phyloP scores from a whole-genome alignment of 1,140 invertebrate genomes.

The Eciton burchellii region DNA sequence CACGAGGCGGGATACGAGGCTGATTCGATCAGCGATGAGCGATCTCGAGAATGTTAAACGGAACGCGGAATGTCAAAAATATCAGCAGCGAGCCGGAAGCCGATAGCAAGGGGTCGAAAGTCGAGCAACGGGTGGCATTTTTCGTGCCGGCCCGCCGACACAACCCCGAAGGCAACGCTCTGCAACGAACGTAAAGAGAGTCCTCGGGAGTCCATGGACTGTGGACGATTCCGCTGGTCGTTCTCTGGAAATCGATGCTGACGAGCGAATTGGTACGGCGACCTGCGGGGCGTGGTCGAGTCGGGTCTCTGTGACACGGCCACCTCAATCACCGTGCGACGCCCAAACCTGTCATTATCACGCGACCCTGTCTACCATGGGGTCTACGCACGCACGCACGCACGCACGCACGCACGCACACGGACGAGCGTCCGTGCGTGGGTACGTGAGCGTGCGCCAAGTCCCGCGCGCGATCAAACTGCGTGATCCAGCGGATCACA shows the following conservation, averaged over 20 bases:
- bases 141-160: constrained; percentile 35
- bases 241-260: constrained; percentile 71
- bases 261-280: constrained; percentile 73
- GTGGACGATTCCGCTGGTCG: constrained; percentile 36
- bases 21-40: constrained; percentile 1
- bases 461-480: constrained; percentile 63
- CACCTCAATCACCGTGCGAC: constrained; percentile 82
- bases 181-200: constrained; percentile 7
- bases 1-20: constrained; percentile 17
- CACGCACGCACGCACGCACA: constrained; percentile 44
- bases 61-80: constrained; percentile 39
- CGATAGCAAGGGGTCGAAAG: not conserved
- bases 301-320: constrained; percentile 81
- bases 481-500: constrained; percentile 58
- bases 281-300: constrained; percentile 80
- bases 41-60: constrained; percentile 11
- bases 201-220: not conserved
- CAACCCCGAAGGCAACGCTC: constrained; percentile 37
- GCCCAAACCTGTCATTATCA: constrained; percentile 85
- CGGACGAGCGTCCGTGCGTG: constrained; percentile 8
- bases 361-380: constrained; percentile 80
- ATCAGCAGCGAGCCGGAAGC: constrained; percentile 34
- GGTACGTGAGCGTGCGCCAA: constrained; percentile 24
- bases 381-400: constrained; percentile 57
- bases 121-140: constrained; percentile 32